Evolutionary conservation across 2,797 vertebrate species (phyloP).

Genomic region (Gallirallus australis): DNA sequence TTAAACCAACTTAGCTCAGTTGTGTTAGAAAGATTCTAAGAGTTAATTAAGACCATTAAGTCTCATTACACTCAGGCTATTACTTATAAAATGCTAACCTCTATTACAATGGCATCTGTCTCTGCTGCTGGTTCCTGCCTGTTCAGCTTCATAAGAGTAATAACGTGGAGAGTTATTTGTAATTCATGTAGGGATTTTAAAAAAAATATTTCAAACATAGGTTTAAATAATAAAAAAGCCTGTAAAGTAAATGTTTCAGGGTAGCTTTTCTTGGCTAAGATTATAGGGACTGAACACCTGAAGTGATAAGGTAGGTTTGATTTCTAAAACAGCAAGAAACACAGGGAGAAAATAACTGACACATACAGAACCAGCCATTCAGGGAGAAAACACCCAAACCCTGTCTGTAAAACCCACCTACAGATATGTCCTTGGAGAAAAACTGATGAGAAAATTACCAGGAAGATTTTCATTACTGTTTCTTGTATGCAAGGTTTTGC

Average conservation of each 20-base stretch:
- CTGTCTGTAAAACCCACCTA: neutral
- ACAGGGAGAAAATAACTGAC: neutral
- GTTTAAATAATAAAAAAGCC: neutral
- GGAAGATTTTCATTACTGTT: constrained; percentile 34
- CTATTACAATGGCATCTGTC: constrained; percentile 11
- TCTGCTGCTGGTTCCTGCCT: constrained; percentile 7
- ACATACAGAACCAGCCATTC: neutral
- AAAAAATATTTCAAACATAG: neutral
- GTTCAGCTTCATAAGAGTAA: neutral
- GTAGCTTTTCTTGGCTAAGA: neutral
- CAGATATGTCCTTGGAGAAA: constrained; percentile 24
- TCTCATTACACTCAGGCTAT: neutral
- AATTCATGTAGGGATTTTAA: neutral
- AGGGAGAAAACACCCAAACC: neutral
- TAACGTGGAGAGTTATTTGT: neutral
- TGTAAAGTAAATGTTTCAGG: neutral
- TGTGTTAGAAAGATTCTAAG: neutral
- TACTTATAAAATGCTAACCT: constrained; percentile 3
- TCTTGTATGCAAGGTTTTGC: constrained; percentile 47
- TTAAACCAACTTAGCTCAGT: neutral
- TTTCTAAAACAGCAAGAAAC: neutral
- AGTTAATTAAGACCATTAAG: constrained; percentile 11
- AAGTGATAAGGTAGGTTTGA: neutral
- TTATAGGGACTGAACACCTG: neutral
- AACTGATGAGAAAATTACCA: constrained; percentile 45